Evolutionary conservation across 2,888 invertebrate species (phyloP), one percentile per base, ranked within the genome.

Genomic region (Liodrosophila aerea): DNA sequence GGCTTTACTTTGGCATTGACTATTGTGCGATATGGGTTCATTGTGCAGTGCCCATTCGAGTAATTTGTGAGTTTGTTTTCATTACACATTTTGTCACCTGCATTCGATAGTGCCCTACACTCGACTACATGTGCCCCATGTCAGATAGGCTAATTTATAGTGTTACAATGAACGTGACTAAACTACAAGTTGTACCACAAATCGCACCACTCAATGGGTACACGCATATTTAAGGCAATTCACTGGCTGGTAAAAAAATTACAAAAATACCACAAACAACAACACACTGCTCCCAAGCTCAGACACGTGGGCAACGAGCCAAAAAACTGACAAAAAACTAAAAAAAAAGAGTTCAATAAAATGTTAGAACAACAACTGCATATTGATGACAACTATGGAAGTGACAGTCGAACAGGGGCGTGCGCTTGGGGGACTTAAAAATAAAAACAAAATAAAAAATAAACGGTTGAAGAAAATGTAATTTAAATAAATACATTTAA

Each of bases 91-190:
- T 62, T 50, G 63, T 69, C 68, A 67, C 43, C 63, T 58, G 57
- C 62, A 44, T 47, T 67, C 22, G 22, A 22, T 34, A 37, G 40
- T 11, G 51, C 27, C 40, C 18, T 33, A 13, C 18, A n/a, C 44
- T 51, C 18, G 29, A 27, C 22, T 22, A 34, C 44, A 36, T 3
- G 18, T n/a, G 5, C 13, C 34, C 27, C 15, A 33, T 63, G 59
- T 60, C 56, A 61, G 65, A 56, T 65, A 58, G 44, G 58, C 67
- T 70, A 69, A 81, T 80, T 84, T 80, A 73, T 75, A 63, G 64
- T 76, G 73, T 83, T 73, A 64, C 63, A 73, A 37, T 54, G 58
- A 22, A 77, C 85, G 85, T 80, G 80, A 80, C 85, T 73, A 47
- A 69, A 73, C 73, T 84, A 43, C 62, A 56, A 63, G 64, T 50